Base-by-base conservation (phyloP, 1,140 invertebrate genomes). In the Drosophila nikananu region DNA sequence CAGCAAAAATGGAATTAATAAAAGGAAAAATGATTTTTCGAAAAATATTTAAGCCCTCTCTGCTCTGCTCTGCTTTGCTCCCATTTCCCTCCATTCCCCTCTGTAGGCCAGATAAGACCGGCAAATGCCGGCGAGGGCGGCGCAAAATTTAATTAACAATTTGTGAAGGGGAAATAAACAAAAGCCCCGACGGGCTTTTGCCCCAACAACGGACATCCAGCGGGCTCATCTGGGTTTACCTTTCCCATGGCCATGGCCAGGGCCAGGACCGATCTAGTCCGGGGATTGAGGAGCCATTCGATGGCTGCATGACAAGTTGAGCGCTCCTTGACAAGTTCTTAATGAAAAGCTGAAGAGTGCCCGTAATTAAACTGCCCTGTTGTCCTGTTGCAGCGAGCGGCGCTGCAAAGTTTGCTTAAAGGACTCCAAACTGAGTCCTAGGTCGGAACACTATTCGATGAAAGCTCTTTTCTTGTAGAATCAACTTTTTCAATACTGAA, bases 61-160 rank as follows among this genome's bases (percentile, higher is more conserved):
- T n/a, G n/a, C n/a, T n/a, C n/a, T 41, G 25, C 27, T 27, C 30
- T 30, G 30, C 30, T 21, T 4, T n/a, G 7, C 7, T 5, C 7
- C 2, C n/a, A 48, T 13, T 3, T 8, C 15, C 48, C n/a, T 10
- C 5, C 2, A 5, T 17, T 0, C 19, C 52, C 15, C 10, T 49
- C 32, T 60, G 21, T 79, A 46, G 58, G 71, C 62, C 55, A 52
- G 37, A 41, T 57, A 76, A 66, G 37, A 49, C 42, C 46, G 35
- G 54, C 61, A 55, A 60, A 66, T 54, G 60, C 42, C 30, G 48
- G 35, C 52, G 21, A 49, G 54, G 54, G 44, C 54, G 71, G 67
- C 30, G 46, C 68, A 61, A 86, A 84, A 84, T 84, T 86, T 84
- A 84, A 84, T 84, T 86, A 84, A 84, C 66, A 84, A 86, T 86